Conservation (phyloP, 2,113 vertebrate genomes). For the Hypomesus transpacificus region DNA sequence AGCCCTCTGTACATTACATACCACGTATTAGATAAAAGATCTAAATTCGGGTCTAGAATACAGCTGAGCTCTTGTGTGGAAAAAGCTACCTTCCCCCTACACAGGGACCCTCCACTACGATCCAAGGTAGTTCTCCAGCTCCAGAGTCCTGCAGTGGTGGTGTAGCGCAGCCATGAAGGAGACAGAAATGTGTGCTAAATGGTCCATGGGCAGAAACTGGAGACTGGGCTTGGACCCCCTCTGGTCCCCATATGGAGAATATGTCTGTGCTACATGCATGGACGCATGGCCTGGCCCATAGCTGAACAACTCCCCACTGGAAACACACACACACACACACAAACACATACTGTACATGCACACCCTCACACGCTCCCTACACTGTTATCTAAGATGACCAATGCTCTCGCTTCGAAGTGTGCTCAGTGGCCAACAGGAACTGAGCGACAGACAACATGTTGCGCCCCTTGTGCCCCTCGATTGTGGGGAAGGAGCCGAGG, state of each 20-base stretch:
- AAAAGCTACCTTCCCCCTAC: not conserved
- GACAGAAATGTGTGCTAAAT: slow-evolving; percentile 61
- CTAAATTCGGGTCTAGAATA: not conserved
- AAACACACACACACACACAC: slow-evolving; percentile 23
- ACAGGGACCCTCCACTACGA: slow-evolving; percentile 27
- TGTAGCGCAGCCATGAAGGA: slow-evolving; percentile 45
- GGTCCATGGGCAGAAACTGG: slow-evolving; percentile 55
- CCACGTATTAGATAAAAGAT: too few species aligned
- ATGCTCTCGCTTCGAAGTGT: slow-evolving; percentile 30
- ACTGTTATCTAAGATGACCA: slow-evolving; percentile 28
- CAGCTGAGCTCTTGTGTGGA: slow-evolving; percentile 1
- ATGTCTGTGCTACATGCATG: slow-evolving; percentile 55
- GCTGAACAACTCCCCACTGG: slow-evolving; percentile 45
- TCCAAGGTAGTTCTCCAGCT: slow-evolving; percentile 48
- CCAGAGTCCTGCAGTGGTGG: slow-evolving; percentile 23
- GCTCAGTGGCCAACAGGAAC: slow-evolving; percentile 22
- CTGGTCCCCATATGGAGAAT: slow-evolving; percentile 56
- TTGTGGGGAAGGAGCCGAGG: slow-evolving; percentile 49
- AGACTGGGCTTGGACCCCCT: slow-evolving; percentile 40
- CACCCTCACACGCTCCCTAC: slow-evolving; percentile 10
- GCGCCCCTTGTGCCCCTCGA: slow-evolving; percentile 44
- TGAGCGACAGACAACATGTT: slow-evolving; percentile 48
- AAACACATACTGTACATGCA: not conserved
- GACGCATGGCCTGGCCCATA: slow-evolving; percentile 52
- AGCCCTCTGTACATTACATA: not conserved